Conservation (phyloP, 2,888 invertebrate species). For the Brachylomia viminalis region DNA sequence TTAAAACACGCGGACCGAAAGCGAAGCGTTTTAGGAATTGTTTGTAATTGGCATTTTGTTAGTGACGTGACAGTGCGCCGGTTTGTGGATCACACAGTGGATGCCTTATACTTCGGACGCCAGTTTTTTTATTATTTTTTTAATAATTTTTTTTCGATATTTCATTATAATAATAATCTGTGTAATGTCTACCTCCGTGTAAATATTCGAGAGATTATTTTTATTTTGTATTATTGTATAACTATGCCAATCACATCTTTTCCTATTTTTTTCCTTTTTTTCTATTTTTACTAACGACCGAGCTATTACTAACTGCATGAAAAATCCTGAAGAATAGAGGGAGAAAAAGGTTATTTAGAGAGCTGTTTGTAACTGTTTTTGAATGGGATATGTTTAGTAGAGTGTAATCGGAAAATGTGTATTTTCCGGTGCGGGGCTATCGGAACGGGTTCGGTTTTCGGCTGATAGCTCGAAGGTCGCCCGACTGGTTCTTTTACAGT, state of each 20-base stretch:
- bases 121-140: constrained; percentile 74
- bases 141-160: constrained; percentile 65
- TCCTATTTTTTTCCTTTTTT: constrained; percentile 77
- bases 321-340: constrained; percentile 49
- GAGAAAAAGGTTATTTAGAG: not conserved
- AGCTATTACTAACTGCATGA: constrained; percentile 84
- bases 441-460: constrained; percentile 80
- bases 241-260: constrained; percentile 90
- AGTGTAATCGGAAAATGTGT: constrained; percentile 75
- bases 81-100: constrained; percentile 83
- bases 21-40: constrained; percentile 79
- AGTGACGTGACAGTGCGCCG: constrained; percentile 87
- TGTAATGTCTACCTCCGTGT: constrained; percentile 78
- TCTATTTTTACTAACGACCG: constrained; percentile 70
- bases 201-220: constrained; percentile 84
- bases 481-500: constrained; percentile 88
- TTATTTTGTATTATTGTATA: constrained; percentile 77
- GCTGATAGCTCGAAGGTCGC: constrained; percentile 86
- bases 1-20: constrained; percentile 72
- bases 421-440: constrained; percentile 72
- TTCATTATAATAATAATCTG: constrained; percentile 66
- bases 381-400: constrained; percentile 50
- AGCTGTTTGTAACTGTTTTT: constrained; percentile 19
- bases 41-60: constrained; percentile 90
- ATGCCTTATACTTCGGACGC: constrained; percentile 80